A percentile compares a stretch with the other conserved stretches of the same genome.
These are phyloP conservation scores for Vipera ursinii DNA, from an alignment of 2,797 vertebrate species.

Conservation along the genomic window DNA sequence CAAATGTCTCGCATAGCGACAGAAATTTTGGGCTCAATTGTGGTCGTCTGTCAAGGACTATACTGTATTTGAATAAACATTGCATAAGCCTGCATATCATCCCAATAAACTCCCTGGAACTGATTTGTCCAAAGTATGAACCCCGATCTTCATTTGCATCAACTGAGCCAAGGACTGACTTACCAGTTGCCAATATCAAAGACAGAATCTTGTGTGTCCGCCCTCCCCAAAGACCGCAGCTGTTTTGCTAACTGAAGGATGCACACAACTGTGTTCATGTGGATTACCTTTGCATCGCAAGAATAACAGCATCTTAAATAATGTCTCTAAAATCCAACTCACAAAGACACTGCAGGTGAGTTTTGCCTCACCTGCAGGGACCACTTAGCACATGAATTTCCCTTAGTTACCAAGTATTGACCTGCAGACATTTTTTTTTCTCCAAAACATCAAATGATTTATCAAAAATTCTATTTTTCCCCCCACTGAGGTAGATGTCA, in stretches of 20 bases:
- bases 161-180: background rate
- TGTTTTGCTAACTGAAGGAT: background rate
- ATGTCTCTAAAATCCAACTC: background rate
- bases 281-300: background rate
- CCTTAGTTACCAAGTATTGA: conserved; percentile 14
- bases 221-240: background rate
- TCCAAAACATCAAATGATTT: background rate
- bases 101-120: background rate
- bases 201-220: background rate
- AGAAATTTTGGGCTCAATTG: background rate
- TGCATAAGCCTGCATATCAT: conserved; percentile 21
- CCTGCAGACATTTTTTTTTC: background rate
- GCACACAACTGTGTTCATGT: background rate
- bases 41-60: background rate
- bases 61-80: conserved; percentile 1
- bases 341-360: background rate
- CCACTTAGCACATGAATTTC: accelerated
- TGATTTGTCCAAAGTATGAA: background rate
- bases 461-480: background rate
- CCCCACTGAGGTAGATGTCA: conserved; percentile 72
- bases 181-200: background rate
- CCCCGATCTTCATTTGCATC: conserved; percentile 5
- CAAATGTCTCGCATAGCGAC: background rate
- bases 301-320: background rate
- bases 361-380: background rate